Evolutionary conservation across 2,113 vertebrate species (phyloP).

Genomic region (Neomonachus schauinslandi): DNA sequence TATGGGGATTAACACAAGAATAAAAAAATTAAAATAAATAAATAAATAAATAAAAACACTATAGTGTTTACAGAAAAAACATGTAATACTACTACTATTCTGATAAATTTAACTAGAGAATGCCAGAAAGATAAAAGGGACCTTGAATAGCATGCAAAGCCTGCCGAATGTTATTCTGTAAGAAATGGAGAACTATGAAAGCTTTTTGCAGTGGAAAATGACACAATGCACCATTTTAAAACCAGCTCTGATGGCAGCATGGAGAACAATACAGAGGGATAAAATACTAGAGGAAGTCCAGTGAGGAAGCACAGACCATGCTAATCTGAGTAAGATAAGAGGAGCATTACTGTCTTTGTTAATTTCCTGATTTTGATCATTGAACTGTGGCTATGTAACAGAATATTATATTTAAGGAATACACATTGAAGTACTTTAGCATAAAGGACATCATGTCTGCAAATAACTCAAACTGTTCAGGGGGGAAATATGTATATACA

Average conservation of each 20-base stretch:
- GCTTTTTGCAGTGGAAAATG: neutral
- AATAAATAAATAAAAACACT: slow-evolving; percentile 15
- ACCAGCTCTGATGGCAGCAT: neutral
- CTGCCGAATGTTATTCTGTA: neutral
- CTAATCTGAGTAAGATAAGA: neutral
- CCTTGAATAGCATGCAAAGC: neutral
- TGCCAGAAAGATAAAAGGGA: neutral
- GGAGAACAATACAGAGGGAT: neutral
- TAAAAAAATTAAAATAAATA: no score
- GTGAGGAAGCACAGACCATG: neutral
- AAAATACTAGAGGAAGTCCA: neutral
- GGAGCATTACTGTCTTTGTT: neutral
- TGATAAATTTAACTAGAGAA: neutral
- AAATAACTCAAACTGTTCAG: neutral
- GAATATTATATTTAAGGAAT: slow-evolving; percentile 22
- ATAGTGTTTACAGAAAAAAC: neutral
- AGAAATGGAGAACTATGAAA: neutral
- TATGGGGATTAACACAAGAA: no score
- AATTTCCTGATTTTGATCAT: slow-evolving; percentile 9
- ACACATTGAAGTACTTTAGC: neutral
- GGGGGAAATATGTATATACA: neutral
- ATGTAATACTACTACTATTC: neutral
- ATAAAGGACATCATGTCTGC: neutral
- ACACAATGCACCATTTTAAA: neutral
- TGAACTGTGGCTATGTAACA: neutral